Conservation (phyloP, 2,888 invertebrate genomes). For the Agelastica alni region DNA sequence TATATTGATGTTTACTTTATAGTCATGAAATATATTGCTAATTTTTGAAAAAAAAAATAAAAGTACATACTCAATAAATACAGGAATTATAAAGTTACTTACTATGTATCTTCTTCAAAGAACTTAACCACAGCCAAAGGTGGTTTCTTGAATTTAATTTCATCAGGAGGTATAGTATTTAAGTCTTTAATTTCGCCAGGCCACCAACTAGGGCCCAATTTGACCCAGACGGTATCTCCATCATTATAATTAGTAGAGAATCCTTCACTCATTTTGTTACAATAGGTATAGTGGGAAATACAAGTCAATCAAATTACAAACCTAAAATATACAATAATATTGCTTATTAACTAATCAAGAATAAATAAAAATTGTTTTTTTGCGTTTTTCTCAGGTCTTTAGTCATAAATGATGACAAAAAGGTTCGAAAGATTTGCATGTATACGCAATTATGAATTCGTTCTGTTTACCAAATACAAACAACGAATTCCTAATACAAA, state of each 20-base stretch:
- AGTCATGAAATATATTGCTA: no score
- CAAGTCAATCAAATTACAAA: constrained; percentile 5
- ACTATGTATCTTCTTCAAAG: constrained; percentile 83
- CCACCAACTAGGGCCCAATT: constrained; percentile 83
- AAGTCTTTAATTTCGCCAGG: constrained; percentile 75
- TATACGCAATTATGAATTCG: constrained; percentile 13
- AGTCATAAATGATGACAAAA: not conserved
- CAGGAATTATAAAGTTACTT: constrained; percentile 59
- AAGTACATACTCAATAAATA: no score
- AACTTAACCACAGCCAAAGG: constrained; percentile 84
- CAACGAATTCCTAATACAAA: no score
- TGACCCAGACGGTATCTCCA: constrained; percentile 86
- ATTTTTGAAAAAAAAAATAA: no score
- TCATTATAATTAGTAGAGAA: constrained; percentile 67
- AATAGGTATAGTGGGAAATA: no score
- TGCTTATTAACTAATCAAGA: not conserved
- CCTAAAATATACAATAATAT: constrained; percentile 11
- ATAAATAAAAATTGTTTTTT: not conserved
- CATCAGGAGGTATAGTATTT: constrained; percentile 69
- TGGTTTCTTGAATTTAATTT: constrained; percentile 67
- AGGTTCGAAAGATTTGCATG: not conserved
- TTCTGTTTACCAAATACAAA: constrained; percentile 7
- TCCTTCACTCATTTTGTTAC: constrained; percentile 71
- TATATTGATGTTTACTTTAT: no score
- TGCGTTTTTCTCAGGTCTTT: not conserved